A percentile compares a stretch with the other conserved stretches of the same genome.
Conservation (phyloP, 2,113 vertebrate species). For the Phylloscopus whistleri region DNA sequence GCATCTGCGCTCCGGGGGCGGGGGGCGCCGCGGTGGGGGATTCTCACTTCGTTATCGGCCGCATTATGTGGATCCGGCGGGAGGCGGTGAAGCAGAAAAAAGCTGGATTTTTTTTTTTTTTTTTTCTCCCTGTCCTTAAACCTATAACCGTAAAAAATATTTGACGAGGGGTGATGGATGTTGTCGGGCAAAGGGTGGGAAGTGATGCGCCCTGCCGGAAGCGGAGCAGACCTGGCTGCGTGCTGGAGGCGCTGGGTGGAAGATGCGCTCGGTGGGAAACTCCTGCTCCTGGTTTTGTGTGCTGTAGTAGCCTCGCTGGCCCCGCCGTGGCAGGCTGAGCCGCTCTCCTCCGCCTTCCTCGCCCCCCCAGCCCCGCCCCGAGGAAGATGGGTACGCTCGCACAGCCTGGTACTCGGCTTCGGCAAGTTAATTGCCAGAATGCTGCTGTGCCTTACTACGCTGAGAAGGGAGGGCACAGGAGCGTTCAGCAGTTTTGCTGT, state of each 20-base stretch:
- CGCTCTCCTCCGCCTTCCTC: not conserved
- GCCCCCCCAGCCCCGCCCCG: not conserved
- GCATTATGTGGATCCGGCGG: not conserved
- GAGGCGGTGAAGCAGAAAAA: not conserved
- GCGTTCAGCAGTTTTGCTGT: slow-evolving; percentile 9
- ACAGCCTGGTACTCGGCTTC: not conserved
- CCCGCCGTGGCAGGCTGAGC: slow-evolving; percentile 14
- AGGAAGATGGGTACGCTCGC: slow-evolving; percentile 19
- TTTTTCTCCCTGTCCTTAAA: not conserved
- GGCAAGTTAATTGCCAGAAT: slow-evolving; percentile 31
- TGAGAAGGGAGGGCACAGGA: not conserved
- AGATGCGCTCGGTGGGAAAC: slow-evolving; percentile 29
- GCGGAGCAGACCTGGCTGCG: not conserved
- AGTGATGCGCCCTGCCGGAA: not conserved
- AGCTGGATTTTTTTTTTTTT: not conserved
- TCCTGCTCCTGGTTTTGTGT: slow-evolving; percentile 25
- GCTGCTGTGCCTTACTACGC: not conserved
- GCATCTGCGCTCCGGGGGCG: not conserved
- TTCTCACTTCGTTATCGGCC: not conserved
- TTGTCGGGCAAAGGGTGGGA: not conserved
- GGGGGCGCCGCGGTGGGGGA: not conserved
- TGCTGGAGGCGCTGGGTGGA: not conserved
- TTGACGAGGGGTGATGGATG: not conserved
- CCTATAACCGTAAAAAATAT: not conserved
- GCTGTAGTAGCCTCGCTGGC: slow-evolving; percentile 18